Percentiles rank a stretch among this genome's conserved stretches.
Evolutionary conservation across 2,113 vertebrate species (phyloP).

Genomic region (Lates calcarifer): DNA sequence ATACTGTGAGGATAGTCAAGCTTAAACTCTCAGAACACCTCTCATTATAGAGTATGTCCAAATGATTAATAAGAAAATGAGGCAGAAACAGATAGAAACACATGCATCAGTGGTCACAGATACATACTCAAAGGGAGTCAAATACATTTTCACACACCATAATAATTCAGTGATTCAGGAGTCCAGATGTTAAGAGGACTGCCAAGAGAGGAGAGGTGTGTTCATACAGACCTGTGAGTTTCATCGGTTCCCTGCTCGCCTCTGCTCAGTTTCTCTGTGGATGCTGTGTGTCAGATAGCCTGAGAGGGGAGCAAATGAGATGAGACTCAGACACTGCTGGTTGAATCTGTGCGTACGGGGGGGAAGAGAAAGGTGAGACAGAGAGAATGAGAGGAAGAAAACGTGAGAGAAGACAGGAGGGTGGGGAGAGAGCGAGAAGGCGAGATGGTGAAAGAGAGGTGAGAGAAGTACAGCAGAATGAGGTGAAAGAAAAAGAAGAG

Average conservation of each 20-base stretch:
- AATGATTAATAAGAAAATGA: constrained; percentile 38
- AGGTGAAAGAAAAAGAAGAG: constrained; percentile 6
- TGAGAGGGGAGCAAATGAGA: constrained; percentile 68
- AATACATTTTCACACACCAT: constrained; percentile 7
- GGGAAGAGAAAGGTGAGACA: constrained; percentile 7
- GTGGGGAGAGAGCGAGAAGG: not conserved
- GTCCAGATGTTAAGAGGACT: constrained; percentile 40
- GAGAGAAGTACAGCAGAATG: constrained; percentile 14
- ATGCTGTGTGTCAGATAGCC: constrained; percentile 53
- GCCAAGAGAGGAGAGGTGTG: constrained; percentile 38
- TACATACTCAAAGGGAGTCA: not conserved
- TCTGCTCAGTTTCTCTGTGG: constrained; percentile 8
- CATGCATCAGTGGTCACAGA: constrained; percentile 9
- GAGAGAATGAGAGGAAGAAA: constrained; percentile 12
- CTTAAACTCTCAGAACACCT: not conserved
- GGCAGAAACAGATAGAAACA: constrained; percentile 8
- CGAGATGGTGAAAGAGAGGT: constrained; percentile 18
- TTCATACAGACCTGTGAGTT: constrained; percentile 30
- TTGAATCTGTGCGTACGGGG: not conserved
- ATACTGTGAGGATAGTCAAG: not conserved
- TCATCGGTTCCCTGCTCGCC: constrained; percentile 38
- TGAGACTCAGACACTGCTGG: constrained; percentile 33
- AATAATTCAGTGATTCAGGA: constrained; percentile 54
- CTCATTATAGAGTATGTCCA: not conserved
- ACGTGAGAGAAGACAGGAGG: not conserved